Conservation (phyloP, 2,888 invertebrate genomes). For the Drosophila paramelanica region DNA sequence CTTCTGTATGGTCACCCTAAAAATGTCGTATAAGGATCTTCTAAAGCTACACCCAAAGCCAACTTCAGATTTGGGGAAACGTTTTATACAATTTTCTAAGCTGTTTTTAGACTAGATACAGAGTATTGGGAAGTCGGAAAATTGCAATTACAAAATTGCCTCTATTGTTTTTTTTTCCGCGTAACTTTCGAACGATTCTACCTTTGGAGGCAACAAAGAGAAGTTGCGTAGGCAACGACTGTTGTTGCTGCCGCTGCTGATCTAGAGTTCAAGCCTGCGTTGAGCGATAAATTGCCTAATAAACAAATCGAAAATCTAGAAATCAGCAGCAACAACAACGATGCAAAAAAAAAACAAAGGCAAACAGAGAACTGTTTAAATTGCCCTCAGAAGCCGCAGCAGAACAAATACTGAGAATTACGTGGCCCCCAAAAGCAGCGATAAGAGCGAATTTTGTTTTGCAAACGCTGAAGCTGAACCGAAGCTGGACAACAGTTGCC, state of each 20-base stretch:
- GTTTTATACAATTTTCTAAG: no score
- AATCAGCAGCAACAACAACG: conserved; percentile 6
- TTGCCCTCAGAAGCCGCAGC: conserved; percentile 38
- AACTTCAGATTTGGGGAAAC: no score
- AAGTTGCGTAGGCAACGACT: conserved; percentile 6
- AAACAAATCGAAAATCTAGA: conserved; percentile 55
- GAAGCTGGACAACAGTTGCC: conserved; percentile 36
- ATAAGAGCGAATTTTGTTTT: conserved; percentile 60
- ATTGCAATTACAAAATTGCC: not conserved
- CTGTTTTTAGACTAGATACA: not conserved
- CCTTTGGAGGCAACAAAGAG: conserved; percentile 1
- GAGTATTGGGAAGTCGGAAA: not conserved
- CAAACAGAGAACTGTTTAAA: conserved; percentile 22
- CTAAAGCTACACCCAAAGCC: no score
- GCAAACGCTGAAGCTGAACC: conserved; percentile 25
- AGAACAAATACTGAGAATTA: conserved; percentile 64
- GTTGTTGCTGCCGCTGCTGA: conserved; percentile 16
- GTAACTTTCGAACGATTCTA: conserved; percentile 1
- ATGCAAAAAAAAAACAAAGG: not conserved
- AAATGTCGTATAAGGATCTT: no score
- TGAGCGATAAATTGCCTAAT: conserved; percentile 47
- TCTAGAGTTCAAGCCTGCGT: conserved; percentile 25
- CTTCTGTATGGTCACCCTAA: no score
- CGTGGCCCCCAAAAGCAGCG: conserved; percentile 59
- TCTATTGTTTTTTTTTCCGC: conserved; percentile 54